phyloP scores from a whole-genome alignment of 2,888 invertebrate species.

The Drosophila neonasuta region DNA sequence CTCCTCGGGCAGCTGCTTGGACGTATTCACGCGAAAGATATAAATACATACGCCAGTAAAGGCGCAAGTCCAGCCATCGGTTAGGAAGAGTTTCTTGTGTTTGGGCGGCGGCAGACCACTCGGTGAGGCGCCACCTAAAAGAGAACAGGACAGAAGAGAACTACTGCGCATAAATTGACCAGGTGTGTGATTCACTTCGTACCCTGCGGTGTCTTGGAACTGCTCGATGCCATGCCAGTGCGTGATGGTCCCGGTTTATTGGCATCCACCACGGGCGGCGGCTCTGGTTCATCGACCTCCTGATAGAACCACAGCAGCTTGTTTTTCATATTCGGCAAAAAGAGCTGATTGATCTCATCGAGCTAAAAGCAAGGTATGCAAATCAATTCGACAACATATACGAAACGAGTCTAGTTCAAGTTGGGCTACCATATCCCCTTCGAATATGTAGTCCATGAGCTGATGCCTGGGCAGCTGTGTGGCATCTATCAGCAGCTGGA shows the following conservation, averaged over 20 bases:
- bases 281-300: slow-evolving; percentile 89
- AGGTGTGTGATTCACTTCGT: background rate
- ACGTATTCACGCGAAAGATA: slow-evolving; percentile 91
- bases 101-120: slow-evolving; percentile 78
- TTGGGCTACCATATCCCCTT: slow-evolving; percentile 90
- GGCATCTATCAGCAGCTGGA: slow-evolving; percentile 93
- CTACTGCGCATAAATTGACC: background rate
- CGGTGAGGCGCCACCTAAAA: slow-evolving; percentile 79
- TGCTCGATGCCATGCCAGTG: slow-evolving; percentile 82
- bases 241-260: slow-evolving; percentile 83
- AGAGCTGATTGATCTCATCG: slow-evolving; percentile 93
- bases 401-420: background rate
- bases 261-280: slow-evolving; percentile 78
- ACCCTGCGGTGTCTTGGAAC: slow-evolving; percentile 82
- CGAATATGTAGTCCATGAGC: slow-evolving; percentile 95
- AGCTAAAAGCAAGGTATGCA: slow-evolving; percentile 83
- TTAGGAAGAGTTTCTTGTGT: slow-evolving; percentile 91
- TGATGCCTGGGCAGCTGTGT: slow-evolving; percentile 91
- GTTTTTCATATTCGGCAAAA: slow-evolving; percentile 91
- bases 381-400: background rate
- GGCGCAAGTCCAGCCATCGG: slow-evolving; percentile 91
- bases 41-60: slow-evolving; percentile 93
- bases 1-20: slow-evolving; percentile 94
- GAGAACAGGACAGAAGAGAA: background rate
- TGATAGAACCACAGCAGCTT: slow-evolving; percentile 95